Conservation (phyloP, 2,797 vertebrate species). For the Falco columbarius region DNA sequence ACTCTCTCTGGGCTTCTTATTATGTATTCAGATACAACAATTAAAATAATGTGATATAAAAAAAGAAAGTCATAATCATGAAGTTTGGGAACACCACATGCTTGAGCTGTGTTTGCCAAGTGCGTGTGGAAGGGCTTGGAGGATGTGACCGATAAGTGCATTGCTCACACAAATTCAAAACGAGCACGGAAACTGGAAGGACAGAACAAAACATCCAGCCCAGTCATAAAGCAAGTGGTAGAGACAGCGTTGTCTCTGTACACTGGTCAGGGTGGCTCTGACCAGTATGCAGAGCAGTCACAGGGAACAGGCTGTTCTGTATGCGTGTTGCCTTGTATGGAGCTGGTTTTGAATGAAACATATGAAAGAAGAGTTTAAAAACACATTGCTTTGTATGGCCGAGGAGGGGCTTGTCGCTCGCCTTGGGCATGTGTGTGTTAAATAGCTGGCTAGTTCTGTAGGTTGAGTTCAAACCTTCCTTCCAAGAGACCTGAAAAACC, state of each 20-base stretch:
- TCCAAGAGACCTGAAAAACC: neutral
- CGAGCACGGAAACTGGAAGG: neutral
- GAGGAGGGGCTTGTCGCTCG: neutral
- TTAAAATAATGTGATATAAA: slow-evolving; percentile 43
- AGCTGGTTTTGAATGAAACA: neutral
- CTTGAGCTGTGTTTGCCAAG: slow-evolving; percentile 22
- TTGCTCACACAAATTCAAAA: neutral
- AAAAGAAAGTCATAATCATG: slow-evolving; percentile 22
- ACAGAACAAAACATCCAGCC: neutral
- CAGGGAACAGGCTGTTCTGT: neutral
- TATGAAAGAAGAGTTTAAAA: neutral
- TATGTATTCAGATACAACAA: slow-evolving; percentile 31
- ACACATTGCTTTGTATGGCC: neutral
- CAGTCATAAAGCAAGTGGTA: neutral
- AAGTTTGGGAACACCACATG: slow-evolving; percentile 24
- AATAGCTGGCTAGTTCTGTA: neutral
- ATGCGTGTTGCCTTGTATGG: neutral
- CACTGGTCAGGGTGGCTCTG: neutral
- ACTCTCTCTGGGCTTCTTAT: slow-evolving; percentile 18
- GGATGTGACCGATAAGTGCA: neutral
- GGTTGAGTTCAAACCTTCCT: neutral
- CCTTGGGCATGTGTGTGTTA: neutral
- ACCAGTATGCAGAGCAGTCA: neutral
- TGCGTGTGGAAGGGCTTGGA: neutral
- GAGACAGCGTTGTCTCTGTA: neutral